Conservation (phyloP, 1,140 invertebrate genomes). For the Drosophila sp. region DNA sequence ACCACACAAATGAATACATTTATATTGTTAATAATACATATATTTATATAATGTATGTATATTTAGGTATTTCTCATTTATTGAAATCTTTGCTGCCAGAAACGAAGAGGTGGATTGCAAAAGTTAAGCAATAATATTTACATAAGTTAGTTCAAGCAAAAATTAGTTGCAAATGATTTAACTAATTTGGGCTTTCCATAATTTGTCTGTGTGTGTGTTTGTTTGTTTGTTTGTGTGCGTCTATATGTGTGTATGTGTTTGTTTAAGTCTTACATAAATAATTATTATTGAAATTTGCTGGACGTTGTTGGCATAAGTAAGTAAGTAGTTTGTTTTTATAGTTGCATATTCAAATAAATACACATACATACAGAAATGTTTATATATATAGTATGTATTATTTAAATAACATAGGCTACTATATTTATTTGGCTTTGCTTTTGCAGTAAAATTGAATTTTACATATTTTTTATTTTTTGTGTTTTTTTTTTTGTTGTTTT, state of each 20-base stretch:
- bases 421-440: slow-evolving; percentile 76
- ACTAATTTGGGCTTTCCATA: slow-evolving; percentile 61
- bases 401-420: slow-evolving; percentile 73
- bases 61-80: background rate
- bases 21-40: slow-evolving; percentile 27
- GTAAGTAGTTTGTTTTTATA: slow-evolving; percentile 71
- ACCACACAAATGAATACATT: background rate
- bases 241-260: slow-evolving; percentile 20
- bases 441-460: slow-evolving; percentile 75
- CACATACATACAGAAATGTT: slow-evolving; percentile 5
- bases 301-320: slow-evolving; percentile 80
- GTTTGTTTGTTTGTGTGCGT: slow-evolving; percentile 5
- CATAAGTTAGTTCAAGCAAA: slow-evolving; percentile 36
- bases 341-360: slow-evolving; percentile 32
- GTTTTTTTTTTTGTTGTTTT: slow-evolving; percentile 32
- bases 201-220: slow-evolving; percentile 13
- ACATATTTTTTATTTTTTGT: slow-evolving; percentile 63
- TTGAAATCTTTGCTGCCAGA: slow-evolving; percentile 17
- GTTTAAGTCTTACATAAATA: slow-evolving; percentile 63
- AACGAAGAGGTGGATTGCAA: background rate
- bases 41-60: background rate
- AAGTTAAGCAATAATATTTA: slow-evolving; percentile 8
- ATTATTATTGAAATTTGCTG: slow-evolving; percentile 78
- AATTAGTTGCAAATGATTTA: slow-evolving; percentile 72
- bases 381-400: slow-evolving; percentile 30